Evolutionary conservation across 2,113 vertebrate genomes (phyloP).

Genomic region (Triplophysa siluroides): DNA sequence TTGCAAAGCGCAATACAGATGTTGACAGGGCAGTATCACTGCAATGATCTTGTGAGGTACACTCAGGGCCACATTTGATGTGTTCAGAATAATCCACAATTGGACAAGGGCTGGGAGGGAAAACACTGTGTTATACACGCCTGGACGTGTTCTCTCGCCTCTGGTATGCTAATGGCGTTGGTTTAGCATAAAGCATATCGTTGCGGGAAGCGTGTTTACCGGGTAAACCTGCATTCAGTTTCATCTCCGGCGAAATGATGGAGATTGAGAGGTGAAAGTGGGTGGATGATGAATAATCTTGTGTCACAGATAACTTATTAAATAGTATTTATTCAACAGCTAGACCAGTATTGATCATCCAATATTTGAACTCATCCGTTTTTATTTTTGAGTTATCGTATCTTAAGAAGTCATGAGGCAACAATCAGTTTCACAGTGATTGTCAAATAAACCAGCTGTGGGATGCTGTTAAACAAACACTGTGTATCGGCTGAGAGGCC

Average conservation of each 20-base stretch:
- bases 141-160: conserved; percentile 36
- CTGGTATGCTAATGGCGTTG: conserved; percentile 31
- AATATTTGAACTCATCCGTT: conserved; percentile 16
- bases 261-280: conserved; percentile 32
- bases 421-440: not conserved
- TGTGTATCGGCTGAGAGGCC: conserved; percentile 37
- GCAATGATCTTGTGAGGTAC: conserved; percentile 68
- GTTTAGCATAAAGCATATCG: conserved; percentile 28
- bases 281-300: conserved; percentile 4
- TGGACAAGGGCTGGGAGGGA: conserved; percentile 30
- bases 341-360: conserved; percentile 19
- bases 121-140: conserved; percentile 24
- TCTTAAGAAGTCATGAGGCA: not conserved
- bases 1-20: conserved; percentile 67
- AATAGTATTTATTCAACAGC: not conserved
- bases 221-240: conserved; percentile 31
- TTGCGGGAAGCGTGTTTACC: conserved; percentile 7
- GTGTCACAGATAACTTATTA: conserved; percentile 6
- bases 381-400: conserved; percentile 5
- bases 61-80: conserved; percentile 36
- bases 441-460: not conserved
- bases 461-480: conserved; percentile 39
- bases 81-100: conserved; percentile 43
- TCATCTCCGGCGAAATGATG: not conserved
- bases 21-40: conserved; percentile 72